Evolutionary conservation across 1,140 invertebrate species (phyloP).

Genomic region (Thaumetopoea pityocampa): DNA sequence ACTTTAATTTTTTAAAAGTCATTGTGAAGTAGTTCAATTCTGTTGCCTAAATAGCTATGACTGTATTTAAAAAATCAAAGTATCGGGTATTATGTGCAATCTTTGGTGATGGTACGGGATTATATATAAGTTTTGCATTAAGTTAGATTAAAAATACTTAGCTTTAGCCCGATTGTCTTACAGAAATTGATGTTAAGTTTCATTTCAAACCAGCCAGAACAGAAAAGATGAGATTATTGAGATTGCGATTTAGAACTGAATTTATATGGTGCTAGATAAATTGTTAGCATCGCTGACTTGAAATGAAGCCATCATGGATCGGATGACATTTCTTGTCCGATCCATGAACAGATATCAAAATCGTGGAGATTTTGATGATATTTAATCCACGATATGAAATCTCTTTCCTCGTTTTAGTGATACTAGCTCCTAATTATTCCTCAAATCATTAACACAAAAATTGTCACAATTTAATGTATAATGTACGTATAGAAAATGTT

Average conservation of each 20-base stretch:
- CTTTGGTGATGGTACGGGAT: constrained; percentile 76
- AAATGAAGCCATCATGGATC: constrained; percentile 62
- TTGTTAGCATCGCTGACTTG: constrained; percentile 48
- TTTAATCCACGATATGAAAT: constrained; percentile 56
- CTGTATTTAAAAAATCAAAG: constrained; percentile 77
- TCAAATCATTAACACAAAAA: constrained; percentile 63
- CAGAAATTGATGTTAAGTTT: constrained; percentile 48
- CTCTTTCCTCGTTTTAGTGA: constrained; percentile 72
- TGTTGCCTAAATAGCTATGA: constrained; percentile 57
- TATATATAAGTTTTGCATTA: constrained; percentile 60
- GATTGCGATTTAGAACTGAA: constrained; percentile 19
- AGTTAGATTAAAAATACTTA: constrained; percentile 43
- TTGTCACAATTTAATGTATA: constrained; percentile 66
- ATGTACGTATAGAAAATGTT: constrained; percentile 59
- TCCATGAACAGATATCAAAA: constrained; percentile 44
- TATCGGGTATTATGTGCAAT: constrained; percentile 79
- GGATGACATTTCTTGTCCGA: constrained; percentile 70
- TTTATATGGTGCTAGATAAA: constrained; percentile 47
- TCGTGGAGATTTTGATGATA: constrained; percentile 32
- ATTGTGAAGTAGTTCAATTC: constrained; percentile 32
- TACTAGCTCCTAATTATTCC: constrained; percentile 71
- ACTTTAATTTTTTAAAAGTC: constrained; percentile 71
- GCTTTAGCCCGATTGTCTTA: constrained; percentile 35
- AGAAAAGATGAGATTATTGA: constrained; percentile 18
- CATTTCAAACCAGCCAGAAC: constrained; percentile 59